Evolutionary conservation across 1,140 invertebrate species (phyloP), one percentile per base, ranked within the genome.

Genomic region (Metopolophium dirhodum): DNA sequence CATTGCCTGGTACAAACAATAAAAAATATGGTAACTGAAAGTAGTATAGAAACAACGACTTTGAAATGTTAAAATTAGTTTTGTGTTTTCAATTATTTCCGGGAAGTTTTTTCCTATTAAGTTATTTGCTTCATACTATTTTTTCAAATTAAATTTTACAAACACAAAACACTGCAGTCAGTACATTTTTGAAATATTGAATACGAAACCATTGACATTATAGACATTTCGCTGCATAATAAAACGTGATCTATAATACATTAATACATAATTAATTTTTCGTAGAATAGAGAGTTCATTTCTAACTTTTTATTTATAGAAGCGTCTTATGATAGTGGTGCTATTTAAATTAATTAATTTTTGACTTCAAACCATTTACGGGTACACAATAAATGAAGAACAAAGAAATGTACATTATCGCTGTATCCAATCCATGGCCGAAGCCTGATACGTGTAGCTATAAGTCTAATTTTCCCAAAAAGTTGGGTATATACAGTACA

Each of bases 51-150:
- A 49, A 88, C 47, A 47, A 41, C 14, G 7, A 88, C 7, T 47
- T 87, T 87, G 14, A n/a, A 87, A n/a, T 49, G 85, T 87, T 88
- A 49, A 88, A 88, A 49, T 88, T 49, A 88, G 86, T 88, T 88
- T 51, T 88, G 11, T 51, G 26, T 88, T 87, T 47, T 47, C 47
- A n/a, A 49, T 88, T 49, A 88, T 49, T 22, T 49, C 7, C 2
- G 7, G 7, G 30, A 49, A n/a, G 26, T 88, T 49, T 49, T 49
- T 47, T 22, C 47, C 1, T 20, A 88, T 88, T 35, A 18, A 88
- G n/a, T n/a, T 88, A 88, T 30, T 88, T 51, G 37, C 51, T 51
- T 49, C 30, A 22, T n/a, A 88, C 18, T 88, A 88, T 88, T 30
- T 86, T 47, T 83, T 47, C 23, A 41, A 86, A 51, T 88, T 51